phyloP scores from a whole-genome alignment of 1,140 invertebrate species.

The Drosophila guanche region DNA sequence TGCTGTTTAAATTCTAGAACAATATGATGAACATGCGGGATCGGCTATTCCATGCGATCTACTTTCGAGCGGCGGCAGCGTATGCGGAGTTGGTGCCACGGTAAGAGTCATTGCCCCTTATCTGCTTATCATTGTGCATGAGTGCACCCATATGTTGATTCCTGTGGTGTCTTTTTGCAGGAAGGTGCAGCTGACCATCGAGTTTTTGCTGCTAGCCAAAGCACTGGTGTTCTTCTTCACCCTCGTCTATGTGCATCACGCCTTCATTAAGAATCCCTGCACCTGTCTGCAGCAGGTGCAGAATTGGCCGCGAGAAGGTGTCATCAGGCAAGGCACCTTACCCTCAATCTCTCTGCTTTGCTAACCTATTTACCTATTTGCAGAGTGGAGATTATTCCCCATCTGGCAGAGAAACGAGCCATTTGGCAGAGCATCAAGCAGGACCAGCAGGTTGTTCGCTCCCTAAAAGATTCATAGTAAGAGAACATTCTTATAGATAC shows the following conservation, averaged over 20 bases:
- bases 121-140: background rate
- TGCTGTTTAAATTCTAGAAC: slow-evolving; percentile 85
- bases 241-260: slow-evolving; percentile 96
- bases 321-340: slow-evolving; percentile 86
- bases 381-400: slow-evolving; percentile 96
- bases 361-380: background rate
- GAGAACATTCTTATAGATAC: slow-evolving; percentile 1
- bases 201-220: slow-evolving; percentile 95
- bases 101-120: slow-evolving; percentile 42
- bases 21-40: slow-evolving; percentile 94
- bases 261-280: slow-evolving; percentile 95
- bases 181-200: slow-evolving; percentile 93
- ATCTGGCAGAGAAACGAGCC: slow-evolving; percentile 91
- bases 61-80: slow-evolving; percentile 94
- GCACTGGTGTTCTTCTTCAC: slow-evolving; percentile 95
- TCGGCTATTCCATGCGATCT: slow-evolving; percentile 97
- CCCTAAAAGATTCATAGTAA: slow-evolving; percentile 72
- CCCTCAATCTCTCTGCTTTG: background rate
- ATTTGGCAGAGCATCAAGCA: slow-evolving; percentile 87
- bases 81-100: slow-evolving; percentile 94
- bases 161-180: slow-evolving; percentile 70
- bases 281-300: slow-evolving; percentile 96
- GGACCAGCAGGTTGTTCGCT: slow-evolving; percentile 57
- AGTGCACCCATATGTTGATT: background rate
- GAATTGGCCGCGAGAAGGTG: slow-evolving; percentile 97